Conservation (phyloP, 2,888 invertebrate species). For the Sclerodermus sp. region DNA sequence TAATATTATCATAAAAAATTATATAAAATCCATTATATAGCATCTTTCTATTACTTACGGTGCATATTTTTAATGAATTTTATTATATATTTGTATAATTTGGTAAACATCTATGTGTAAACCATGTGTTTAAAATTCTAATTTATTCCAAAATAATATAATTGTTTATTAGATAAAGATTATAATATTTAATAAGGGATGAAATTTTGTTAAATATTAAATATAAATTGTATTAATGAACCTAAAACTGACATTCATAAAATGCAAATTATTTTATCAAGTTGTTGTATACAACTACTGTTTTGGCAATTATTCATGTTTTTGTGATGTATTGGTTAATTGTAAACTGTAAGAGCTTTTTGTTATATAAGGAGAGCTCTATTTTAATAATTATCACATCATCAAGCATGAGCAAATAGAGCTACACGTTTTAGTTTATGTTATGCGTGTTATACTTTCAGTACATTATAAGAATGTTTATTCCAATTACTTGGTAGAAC, state of each 20-base stretch:
- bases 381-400: constrained; percentile 41
- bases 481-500: constrained; percentile 12
- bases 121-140: constrained; percentile 8
- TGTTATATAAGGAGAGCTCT: constrained; percentile 29
- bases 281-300: too few species aligned
- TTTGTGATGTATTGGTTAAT: constrained; percentile 17
- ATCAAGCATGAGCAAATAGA: constrained; percentile 41
- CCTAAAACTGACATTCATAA: too few species aligned
- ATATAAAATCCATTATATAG: constrained; percentile 5
- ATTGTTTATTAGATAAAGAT: too few species aligned
- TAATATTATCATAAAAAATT: constrained; percentile 4
- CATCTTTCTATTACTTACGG: constrained; percentile 2
- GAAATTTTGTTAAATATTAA: too few species aligned
- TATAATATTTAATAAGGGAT: too few species aligned
- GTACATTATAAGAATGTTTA: constrained; percentile 23
- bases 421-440: constrained; percentile 30
- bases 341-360: constrained; percentile 20
- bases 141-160: too few species aligned
- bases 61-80: constrained; percentile 5
- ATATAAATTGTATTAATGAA: too few species aligned
- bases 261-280: too few species aligned
- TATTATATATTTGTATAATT: constrained; percentile 1
- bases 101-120: constrained; percentile 6
- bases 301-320: too few species aligned
- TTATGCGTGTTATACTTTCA: constrained; percentile 24